Evolutionary conservation across 2,888 invertebrate species (phyloP).

Genomic region (Hypercompe scribonia): DNA sequence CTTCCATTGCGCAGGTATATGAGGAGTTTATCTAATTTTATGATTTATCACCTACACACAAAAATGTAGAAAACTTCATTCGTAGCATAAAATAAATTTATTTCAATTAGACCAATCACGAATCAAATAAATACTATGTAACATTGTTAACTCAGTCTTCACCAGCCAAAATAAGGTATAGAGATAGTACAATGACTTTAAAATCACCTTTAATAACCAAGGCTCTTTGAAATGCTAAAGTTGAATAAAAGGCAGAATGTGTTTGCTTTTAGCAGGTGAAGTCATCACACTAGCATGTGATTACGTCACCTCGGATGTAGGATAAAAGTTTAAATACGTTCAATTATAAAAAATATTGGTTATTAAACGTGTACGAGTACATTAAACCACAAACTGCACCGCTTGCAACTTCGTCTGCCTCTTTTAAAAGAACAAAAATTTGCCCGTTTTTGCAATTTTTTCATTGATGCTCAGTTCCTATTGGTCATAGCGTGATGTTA

Average conservation of each 20-base stretch:
- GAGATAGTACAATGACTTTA: conserved; percentile 49
- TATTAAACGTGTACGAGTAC: not conserved
- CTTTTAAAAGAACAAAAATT: no score
- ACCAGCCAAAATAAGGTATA: conserved; percentile 1
- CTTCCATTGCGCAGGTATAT: not conserved
- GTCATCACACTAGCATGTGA: conserved; percentile 52
- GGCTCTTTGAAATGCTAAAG: conserved; percentile 63
- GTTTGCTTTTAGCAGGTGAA: conserved; percentile 58
- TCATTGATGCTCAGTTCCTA: no score
- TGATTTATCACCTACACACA: not conserved
- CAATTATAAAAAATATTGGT: not conserved
- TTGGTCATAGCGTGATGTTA: no score
- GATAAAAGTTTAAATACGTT: not conserved
- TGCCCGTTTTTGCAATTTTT: no score
- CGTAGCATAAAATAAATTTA: no score
- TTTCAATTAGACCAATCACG: not conserved
- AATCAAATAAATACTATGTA: not conserved
- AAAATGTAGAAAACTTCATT: not conserved
- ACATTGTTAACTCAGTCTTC: not conserved
- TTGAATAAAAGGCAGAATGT: conserved; percentile 49
- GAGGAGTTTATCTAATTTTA: not conserved
- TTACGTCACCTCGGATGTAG: conserved; percentile 23
- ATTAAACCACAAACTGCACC: no score
- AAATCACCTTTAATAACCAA: conserved; percentile 57
- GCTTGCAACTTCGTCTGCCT: no score